Percentiles rank a stretch among this genome's conserved stretches.
Conservation (phyloP, 30 jellyfish, hydroid and myxozoan species). For the Aurelia aurita region DNA sequence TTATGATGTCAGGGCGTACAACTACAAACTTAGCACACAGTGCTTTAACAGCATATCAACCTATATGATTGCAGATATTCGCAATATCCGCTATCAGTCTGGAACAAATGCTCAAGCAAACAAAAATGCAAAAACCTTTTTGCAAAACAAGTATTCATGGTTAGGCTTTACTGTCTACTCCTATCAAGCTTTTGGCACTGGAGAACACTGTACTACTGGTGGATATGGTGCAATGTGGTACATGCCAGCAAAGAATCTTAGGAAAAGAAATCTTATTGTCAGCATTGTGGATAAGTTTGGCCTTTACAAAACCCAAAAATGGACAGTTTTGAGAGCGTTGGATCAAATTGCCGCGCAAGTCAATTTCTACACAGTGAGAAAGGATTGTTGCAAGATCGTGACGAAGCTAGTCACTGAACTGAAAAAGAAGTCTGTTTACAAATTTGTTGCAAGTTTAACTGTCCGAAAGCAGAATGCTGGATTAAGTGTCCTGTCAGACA, state of each 20-base stretch:
- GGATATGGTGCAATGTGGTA: not conserved
- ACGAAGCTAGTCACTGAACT: not conserved
- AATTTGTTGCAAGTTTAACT: conserved; percentile 12
- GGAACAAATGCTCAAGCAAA: too few species aligned
- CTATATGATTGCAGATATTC: not conserved
- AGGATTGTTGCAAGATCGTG: conserved; percentile 9
- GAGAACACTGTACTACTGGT: too few species aligned
- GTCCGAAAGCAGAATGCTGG: not conserved
- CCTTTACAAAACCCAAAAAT: not conserved
- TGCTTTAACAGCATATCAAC: conserved; percentile 8
- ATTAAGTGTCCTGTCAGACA: not conserved
- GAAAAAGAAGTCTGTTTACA: conserved; percentile 22
- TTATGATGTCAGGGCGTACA: not conserved
- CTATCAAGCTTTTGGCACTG: too few species aligned
- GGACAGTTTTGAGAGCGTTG: not conserved
- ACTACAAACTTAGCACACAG: not conserved
- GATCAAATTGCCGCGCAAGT: not conserved
- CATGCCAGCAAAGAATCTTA: conserved; percentile 1
- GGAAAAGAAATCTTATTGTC: conserved; percentile 4
- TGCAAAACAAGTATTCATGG: too few species aligned
- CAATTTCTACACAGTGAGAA: not conserved
- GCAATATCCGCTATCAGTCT: too few species aligned
- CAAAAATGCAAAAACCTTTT: too few species aligned
- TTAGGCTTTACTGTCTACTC: too few species aligned
- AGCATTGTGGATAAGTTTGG: conserved; percentile 10